A percentile compares a stretch with the other conserved stretches of the same genome.
These are phyloP conservation scores for Anas georgica DNA, from an alignment of 2,797 vertebrate species.

Conservation along the genomic window DNA sequence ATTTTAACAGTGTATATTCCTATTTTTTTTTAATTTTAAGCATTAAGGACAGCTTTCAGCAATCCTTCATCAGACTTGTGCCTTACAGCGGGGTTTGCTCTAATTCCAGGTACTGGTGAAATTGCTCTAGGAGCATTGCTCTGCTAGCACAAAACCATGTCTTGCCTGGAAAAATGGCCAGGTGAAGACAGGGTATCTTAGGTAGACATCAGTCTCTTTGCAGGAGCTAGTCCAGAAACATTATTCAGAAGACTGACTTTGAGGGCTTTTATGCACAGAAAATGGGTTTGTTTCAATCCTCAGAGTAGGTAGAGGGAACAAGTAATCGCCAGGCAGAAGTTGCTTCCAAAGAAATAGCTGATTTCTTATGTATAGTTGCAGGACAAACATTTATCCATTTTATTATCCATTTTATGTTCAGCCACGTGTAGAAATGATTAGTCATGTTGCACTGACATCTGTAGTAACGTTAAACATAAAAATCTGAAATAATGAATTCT, in stretches of 20 bases:
- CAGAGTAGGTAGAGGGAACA: neutral
- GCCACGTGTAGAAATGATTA: neutral
- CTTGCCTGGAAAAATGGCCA: neutral
- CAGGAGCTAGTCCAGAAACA: neutral
- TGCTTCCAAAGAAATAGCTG: neutral
- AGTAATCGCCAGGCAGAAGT: neutral
- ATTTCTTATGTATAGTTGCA: rapidly evolving
- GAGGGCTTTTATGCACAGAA: rapidly evolving
- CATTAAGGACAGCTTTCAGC: neutral
- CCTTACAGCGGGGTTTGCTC: neutral
- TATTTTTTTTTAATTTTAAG: rapidly evolving
- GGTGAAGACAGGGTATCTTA: neutral
- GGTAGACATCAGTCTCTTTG: neutral
- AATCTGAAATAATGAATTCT: neutral
- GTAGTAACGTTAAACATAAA: neutral
- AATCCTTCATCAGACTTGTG: neutral
- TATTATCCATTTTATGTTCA: neutral
- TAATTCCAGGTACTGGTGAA: rapidly evolving
- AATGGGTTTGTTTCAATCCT: neutral
- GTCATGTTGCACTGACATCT: neutral
- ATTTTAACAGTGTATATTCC: neutral
- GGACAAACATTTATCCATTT: neutral
- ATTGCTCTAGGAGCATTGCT: too few relatives aligned
- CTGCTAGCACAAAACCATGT: too few relatives aligned
- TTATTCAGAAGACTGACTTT: neutral